Evolutionary conservation across 2,113 vertebrate genomes (phyloP), one percentile per base, ranked within the genome.

Genomic region (Drymodes brunneopygia): DNA sequence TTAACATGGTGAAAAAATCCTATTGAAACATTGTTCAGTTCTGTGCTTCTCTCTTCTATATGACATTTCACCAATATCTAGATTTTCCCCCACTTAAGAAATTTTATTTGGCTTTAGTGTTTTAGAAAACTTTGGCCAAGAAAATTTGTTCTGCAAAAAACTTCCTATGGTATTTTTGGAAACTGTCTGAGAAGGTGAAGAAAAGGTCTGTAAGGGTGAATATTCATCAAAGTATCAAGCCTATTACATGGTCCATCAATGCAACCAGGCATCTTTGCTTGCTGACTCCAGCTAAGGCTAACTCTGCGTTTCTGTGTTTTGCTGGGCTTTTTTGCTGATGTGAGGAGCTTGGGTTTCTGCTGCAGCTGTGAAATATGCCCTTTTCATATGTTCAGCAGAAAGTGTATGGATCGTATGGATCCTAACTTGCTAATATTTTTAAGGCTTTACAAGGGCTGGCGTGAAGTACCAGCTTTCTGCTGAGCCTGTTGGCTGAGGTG

Each of bases 381-480:
- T 93, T 95, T 92, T 90, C 62, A 27, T 90, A 77, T 38, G 33
- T 92, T 93, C 82, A 93, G 88, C 85, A 90, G 79, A 94, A 93
- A 86, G 42, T 27, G 25, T 62, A 8, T 64, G 53, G 48, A 64
- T 90, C 0, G 0, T 33, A 13, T 58, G 64, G 71, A 86, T 86
- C 42, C 21, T 27, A 77, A 50, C 57, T 90, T 24, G 22, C 27
- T 90, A n/a, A 29, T 77, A 73, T 33, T 95, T 88, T 69, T n/a
- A 72, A 88, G 61, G 28, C 35, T 88, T 78, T 67, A 31, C 27
- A 33, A 67, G 25, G 57, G 20, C 54, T 75, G 24, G 19, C 12
- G 33, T 83, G 62, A 88, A 65, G 70, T 1, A 0, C 50, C 29
- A 33, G 42, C 45, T 86, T 36, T 72, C 36, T 75, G 31, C 58